phyloP scores from a whole-genome alignment of 1,140 invertebrate genomes.

The Euura saliciscinereae region DNA sequence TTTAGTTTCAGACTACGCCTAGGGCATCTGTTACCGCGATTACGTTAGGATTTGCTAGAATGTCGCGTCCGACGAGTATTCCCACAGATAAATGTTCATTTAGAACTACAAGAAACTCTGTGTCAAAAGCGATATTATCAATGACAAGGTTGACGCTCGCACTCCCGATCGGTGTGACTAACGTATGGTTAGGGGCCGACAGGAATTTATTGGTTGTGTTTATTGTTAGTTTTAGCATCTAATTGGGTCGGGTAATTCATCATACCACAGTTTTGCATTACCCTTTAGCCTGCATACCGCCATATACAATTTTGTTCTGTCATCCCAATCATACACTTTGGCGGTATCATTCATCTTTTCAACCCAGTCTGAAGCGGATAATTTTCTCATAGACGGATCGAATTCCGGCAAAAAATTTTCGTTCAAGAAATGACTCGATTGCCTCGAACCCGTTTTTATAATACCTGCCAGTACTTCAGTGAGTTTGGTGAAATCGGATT shows the following conservation, averaged over 20 bases:
- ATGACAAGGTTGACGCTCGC: neutral
- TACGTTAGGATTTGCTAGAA: too few species aligned
- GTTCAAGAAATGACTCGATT: conserved; percentile 17
- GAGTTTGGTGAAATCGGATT: conserved; percentile 21
- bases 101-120: too few species aligned
- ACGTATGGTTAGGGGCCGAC: neutral
- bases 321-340: conserved; percentile 24
- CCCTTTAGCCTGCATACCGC: conserved; percentile 19
- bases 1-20: neutral
- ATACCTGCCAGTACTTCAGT: conserved; percentile 16
- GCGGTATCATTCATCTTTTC: conserved; percentile 14
- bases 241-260: conserved; percentile 13
- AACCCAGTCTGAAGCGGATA: conserved; percentile 16
- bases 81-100: too few species aligned
- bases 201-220: neutral
- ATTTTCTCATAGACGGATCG: conserved; percentile 11
- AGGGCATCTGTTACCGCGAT: too few species aligned
- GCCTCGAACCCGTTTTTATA: conserved; percentile 8
- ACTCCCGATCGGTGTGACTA: neutral
- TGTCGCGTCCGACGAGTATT: too few species aligned
- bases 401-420: conserved; percentile 24
- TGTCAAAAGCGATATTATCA: neutral
- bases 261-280: conserved; percentile 17
- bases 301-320: conserved; percentile 23
- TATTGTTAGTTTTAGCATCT: neutral